Base-by-base conservation (phyloP, 2,797 vertebrate species). In the Typhlichthys eigenmanni region DNA sequence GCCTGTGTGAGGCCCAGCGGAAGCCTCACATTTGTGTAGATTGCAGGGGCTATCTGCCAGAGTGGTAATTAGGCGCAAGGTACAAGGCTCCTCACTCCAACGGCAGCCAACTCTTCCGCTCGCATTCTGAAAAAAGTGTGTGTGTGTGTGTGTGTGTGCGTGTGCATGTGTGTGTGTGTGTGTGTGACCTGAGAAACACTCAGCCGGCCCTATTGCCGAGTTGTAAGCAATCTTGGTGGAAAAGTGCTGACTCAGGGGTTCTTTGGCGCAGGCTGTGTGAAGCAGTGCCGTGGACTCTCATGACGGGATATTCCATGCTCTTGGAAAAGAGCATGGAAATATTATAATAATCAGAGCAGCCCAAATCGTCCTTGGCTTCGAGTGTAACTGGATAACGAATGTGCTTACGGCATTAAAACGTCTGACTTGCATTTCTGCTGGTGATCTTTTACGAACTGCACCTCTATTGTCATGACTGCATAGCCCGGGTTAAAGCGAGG, bases 31-130 rank as follows among this genome's bases (percentile, higher is more conserved):
- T 87, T 79, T 73, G 81, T 66, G 66, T 65, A 83, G 85, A 87
- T 85, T 86, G 81, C 75, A 58, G 82, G 82, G 86, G 87, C 86
- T 88, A 87, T 89, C 87, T 85, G 79, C 79, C 81, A 74, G 72
- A 71, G 80, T 76, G 78, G 77, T 88, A 86, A 91, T 91, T 91
- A 88, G 81, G 29, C 73, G 8, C 53, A 60, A 60, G 56, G 19
- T 64, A 62, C 47, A 45, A 48, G 71, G 80, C 73, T 78, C 82
- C 71, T 81, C 75, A 19, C 55, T 57, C 29, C 29, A 83, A 57
- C 64, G 69, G 71, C 75, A 81, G 83, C 79, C 82, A 82, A 79
- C 80, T 83, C 51, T 78, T 82, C 62, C 47, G 32, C 77, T 83
- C 81, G 72, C 7, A 82, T 84, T 71, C 80, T 76, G 74, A 89